Evolutionary conservation across 2,797 vertebrate species (phyloP), one percentile per base, ranked within the genome.

Genomic region (Oreochromis grahami): DNA sequence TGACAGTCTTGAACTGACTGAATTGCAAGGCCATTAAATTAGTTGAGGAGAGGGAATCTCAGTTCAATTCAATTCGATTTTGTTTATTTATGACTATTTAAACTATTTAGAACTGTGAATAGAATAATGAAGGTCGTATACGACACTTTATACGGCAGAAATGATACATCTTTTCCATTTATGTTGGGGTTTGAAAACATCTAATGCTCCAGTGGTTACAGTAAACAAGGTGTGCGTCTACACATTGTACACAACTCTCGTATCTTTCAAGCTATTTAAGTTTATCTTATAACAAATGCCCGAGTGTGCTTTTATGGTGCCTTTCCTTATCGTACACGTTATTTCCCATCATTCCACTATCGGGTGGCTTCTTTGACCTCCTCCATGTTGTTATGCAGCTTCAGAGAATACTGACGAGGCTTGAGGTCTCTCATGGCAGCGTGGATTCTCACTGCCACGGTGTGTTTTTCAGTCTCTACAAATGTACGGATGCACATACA

Each of bases 221-320:
- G 41, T 58, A 56, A 81, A 86, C 5, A 52, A 24, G 4, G 21
- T 79, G 19, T 29, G 29, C 48, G 3, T 19, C 2, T 14, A 48
- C 29, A 17, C 68, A 48, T 17, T 19, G 53, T 1, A 0, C 7
- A 76, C 36, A 72, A 48, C 2, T 38, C 12, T n/a, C 6, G 3
- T 65, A 84, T 81, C 58, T 45, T 11, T 51, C 13, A 29, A 36
- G 19, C 70, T 79, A 84, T 87, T 72, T 87, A 15, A 53, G 29
- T 15, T 89, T 51, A 79, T 8, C 15, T 83, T 70, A 83, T 36
- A 63, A 36, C 6, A 6, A 76, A 45, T 82, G 43, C 82, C 56
- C 15, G 2, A 87, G 97, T 97, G 97, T 56, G 97, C 97, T 1
- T 98, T 99, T 87, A 98, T 98, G 96, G 97, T 98, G 56, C 96